Evolutionary conservation across 2,888 invertebrate species (phyloP), one percentile per base, ranked within the genome.

Genomic region (Dyspetes luteomarginatus): DNA sequence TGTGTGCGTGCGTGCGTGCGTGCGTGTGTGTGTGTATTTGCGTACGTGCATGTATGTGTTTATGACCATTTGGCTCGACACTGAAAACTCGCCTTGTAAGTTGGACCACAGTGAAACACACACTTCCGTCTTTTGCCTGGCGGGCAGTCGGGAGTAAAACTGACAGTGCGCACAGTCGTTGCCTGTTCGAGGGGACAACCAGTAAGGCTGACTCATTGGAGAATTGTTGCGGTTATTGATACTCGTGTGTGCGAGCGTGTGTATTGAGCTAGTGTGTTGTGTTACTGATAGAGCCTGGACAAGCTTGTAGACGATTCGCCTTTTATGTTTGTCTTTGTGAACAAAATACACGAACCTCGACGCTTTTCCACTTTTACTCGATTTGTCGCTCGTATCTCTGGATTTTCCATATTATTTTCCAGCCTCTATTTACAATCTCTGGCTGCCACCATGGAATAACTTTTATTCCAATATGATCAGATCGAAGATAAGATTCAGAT

Each of bases 181-280:
- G 19, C 15, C 62, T 28, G 7, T 24, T 24, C 28, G 7, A 28
- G 50, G n/a, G 17, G 22, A 69, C 50, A 4, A 15, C 17, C 2
- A 22, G 24, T 19, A 19, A 48, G 36, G n/a, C 62, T 80, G 76
- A 80, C 24, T 67, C 80, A 76, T 48, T 55, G 67, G 48, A 45
- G 45, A 76, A 76, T 26, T 45, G 41, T 41, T 78, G 67, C 60
- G 75, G 52, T 71, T 71, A 17, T 62, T 60, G 71, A 71, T 55
- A 75, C 52, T 50, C 69, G 30, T 45, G 24, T 12, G 15, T n/a
- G 19, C 15, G 19, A 15, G 17, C 65, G n/a, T 56, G 62, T 60
- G 41, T 26, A n/a, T n/a, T 12, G 15, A 15, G 19, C 15, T 17
- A 15, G 17, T 58, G n/a, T 56, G 62, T 60, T 28, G 22, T 52